Evolutionary conservation across 2,113 vertebrate species (phyloP).

Genomic region (Antechinus stuartii): DNA sequence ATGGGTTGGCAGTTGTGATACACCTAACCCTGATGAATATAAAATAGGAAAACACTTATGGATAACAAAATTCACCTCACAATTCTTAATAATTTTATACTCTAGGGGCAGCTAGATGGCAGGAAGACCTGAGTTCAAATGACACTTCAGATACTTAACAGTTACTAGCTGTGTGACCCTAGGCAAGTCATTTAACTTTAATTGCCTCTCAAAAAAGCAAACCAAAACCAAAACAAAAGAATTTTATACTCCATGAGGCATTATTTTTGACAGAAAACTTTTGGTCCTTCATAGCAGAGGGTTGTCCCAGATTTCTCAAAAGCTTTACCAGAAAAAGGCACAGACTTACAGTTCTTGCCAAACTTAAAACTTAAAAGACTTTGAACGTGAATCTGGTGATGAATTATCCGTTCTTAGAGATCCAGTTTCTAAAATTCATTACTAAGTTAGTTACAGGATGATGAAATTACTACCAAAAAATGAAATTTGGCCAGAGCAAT

Average conservation of each 20-base stretch:
- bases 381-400: background rate
- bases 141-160: too few species aligned
- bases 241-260: background rate
- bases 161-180: too few species aligned
- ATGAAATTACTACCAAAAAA: background rate
- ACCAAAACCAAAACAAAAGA: background rate
- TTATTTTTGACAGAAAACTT: background rate
- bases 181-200: too few species aligned
- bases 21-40: background rate
- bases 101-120: too few species aligned
- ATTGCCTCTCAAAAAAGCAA: too few species aligned
- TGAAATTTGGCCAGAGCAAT: background rate
- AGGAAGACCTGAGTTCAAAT: too few species aligned
- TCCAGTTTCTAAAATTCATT: background rate
- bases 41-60: background rate
- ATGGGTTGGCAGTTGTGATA: background rate
- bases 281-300: background rate
- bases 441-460: background rate
- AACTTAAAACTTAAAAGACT: background rate
- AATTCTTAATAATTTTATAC: background rate
- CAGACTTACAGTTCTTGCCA: background rate
- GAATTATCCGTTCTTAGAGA: background rate
- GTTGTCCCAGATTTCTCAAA: background rate
- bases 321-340: background rate
- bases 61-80: background rate